Evolutionary conservation across 1,140 invertebrate species (phyloP), one percentile per base, ranked within the genome.

Genomic region (Maconellicoccus hirsutus): DNA sequence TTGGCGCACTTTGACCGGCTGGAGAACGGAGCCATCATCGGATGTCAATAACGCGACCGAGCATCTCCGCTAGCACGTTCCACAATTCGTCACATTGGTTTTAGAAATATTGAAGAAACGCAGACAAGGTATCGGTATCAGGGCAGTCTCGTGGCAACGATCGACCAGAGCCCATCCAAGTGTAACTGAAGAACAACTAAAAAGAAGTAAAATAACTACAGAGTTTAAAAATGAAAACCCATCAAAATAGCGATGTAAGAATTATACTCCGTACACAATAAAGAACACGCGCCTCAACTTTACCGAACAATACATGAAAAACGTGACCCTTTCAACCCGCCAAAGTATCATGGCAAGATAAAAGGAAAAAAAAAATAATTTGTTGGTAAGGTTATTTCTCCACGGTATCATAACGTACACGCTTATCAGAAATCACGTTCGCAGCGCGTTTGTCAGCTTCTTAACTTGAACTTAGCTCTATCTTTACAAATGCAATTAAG

Each of bases 71-170:
- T 22, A 59, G 66, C 72, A 73, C 72, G 72, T 73, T 63, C 70
- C 38, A 52, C 72, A 14, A 73, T 73, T 71, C 27, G 72, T 71
- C 72, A 52, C 72, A 70, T 69, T 22, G 52, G 70, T 73, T 73
- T 73, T 73, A 70, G 59, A 70, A 38, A 33, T 39, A 25, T 27
- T 72, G 27, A 19, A 59, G 19, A 69, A 25, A 52, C 38, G 14
- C 10, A 21, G 59, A 23, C 22, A 22, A 71, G 70, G 61, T 73
- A 73, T 66, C 16, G 61, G 22, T 66, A 66, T 25, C 22, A 22
- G 61, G 61, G 61, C 61, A 26, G 61, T 66, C 61, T 66, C 61
- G 61, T 66, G 61, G 61, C 61, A 66, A 66, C 61, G 61, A 22
- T 23, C 61, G 61, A 66, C 61, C 61, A 66, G 21, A 23, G 61